These are phyloP conservation scores for Lochmaea capreae DNA, from an alignment of 2,888 invertebrate species.

Conservation along the genomic window DNA sequence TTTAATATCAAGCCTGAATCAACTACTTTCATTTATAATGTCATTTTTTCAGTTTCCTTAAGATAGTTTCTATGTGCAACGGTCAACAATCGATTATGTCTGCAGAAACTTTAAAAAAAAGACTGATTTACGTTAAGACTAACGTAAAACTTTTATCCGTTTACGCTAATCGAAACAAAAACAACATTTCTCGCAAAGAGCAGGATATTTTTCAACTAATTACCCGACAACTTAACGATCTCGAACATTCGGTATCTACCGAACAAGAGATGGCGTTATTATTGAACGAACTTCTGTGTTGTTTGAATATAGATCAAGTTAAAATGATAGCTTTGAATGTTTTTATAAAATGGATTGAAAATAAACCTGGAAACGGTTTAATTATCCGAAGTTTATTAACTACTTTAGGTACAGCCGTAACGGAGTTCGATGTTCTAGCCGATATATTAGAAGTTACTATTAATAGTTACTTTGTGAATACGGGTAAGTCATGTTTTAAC, in stretches of 20 bases:
- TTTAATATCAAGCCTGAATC: not conserved
- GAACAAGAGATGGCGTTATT: slow-evolving; percentile 67
- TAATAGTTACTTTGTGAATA: slow-evolving; percentile 69
- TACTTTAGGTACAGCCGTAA: slow-evolving; percentile 65
- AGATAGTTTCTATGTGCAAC: slow-evolving; percentile 71
- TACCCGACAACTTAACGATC: slow-evolving; percentile 67
- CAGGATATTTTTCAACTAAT: slow-evolving; percentile 67
- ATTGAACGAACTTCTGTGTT: slow-evolving; percentile 67
- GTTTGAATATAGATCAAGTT: slow-evolving; percentile 61
- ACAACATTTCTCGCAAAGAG: slow-evolving; percentile 65
- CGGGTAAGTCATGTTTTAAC: slow-evolving; percentile 60
- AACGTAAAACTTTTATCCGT: slow-evolving; percentile 71
- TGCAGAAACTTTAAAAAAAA: slow-evolving; percentile 66
- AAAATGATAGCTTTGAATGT: slow-evolving; percentile 58
- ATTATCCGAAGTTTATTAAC: slow-evolving; percentile 67
- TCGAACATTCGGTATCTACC: slow-evolving; percentile 66
- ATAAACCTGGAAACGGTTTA: slow-evolving; percentile 66
- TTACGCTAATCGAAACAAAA: slow-evolving; percentile 69
- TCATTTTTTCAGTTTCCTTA: slow-evolving; percentile 69
- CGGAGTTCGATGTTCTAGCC: slow-evolving; percentile 66
- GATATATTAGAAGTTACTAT: slow-evolving; percentile 69
- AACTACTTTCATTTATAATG: too few relatives aligned
- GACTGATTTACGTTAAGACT: slow-evolving; percentile 72
- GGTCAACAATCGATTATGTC: slow-evolving; percentile 64
- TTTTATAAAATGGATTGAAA: slow-evolving; percentile 66